A percentile compares a stretch with the other conserved stretches of the same genome.
Conservation (phyloP, 2,888 invertebrate genomes). For the Argyresthia goedartella region DNA sequence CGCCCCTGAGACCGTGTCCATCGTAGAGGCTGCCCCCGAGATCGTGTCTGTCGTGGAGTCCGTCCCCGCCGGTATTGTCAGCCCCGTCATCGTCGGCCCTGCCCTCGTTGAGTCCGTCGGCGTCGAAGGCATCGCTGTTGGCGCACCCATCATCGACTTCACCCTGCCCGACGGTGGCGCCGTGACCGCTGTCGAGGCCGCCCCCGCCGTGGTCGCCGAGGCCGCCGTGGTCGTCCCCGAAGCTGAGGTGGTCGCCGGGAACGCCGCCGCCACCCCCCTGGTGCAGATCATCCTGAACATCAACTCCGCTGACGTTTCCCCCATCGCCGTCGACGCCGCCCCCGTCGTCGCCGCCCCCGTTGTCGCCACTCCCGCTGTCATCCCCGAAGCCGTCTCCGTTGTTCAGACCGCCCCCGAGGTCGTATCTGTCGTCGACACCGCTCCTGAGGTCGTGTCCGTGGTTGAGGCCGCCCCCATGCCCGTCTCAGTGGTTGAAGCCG, state of each 20-base stretch:
- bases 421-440: no score
- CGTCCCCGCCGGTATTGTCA: no score
- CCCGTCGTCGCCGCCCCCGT: neutral
- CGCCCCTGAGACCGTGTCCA: slow-evolving; percentile 8
- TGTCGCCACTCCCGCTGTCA: slow-evolving; percentile 13
- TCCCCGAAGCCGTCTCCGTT: slow-evolving; percentile 10
- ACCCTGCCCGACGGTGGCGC: slow-evolving; percentile 15
- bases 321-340: slow-evolving; percentile 7
- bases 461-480: no score
- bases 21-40: slow-evolving; percentile 13
- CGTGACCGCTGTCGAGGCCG: slow-evolving; percentile 10
- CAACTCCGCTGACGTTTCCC: slow-evolving; percentile 17
- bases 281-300: slow-evolving; percentile 32
- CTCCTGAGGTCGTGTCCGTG: no score
- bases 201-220: slow-evolving; percentile 12
- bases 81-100: slow-evolving; percentile 2
- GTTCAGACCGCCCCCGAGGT: slow-evolving; percentile 12
- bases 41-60: slow-evolving; percentile 10
- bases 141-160: slow-evolving; percentile 14
- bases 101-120: no score
- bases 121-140: neutral
- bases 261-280: slow-evolving; percentile 15
- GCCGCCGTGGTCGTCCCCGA: slow-evolving; percentile 9
- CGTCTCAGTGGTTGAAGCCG: no score
- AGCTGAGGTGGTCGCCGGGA: no score